These are phyloP conservation scores for Drosophila ananassae DNA, from an alignment of 1,140 invertebrate genomes.

Conservation along the genomic window DNA sequence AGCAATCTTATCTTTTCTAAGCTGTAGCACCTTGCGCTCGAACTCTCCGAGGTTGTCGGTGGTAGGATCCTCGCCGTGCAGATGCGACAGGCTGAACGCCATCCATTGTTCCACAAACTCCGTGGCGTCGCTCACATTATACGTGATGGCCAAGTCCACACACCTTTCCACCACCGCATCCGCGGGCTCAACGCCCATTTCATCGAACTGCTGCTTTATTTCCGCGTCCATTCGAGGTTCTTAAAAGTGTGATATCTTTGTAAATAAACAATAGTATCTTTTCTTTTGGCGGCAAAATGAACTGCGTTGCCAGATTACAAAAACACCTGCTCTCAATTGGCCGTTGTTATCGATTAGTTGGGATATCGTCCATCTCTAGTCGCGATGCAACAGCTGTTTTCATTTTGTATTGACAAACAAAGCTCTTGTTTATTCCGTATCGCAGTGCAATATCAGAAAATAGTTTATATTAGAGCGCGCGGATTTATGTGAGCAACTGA, in stretches of 20 bases:
- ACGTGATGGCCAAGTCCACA: constrained; percentile 86
- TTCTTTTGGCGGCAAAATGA: constrained; percentile 60
- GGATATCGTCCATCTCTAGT: constrained; percentile 1
- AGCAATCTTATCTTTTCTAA: constrained; percentile 79
- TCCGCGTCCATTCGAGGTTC: constrained; percentile 64
- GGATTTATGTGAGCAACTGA: constrained; percentile 14
- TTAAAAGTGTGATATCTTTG: not conserved
- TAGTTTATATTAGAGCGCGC: not conserved
- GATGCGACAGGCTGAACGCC: constrained; percentile 87
- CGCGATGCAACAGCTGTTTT: constrained; percentile 67
- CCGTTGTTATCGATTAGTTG: not conserved
- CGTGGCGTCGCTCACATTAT: constrained; percentile 86
- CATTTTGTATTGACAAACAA: constrained; percentile 35
- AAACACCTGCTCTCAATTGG: not conserved
- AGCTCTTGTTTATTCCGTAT: constrained; percentile 56
- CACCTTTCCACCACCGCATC: constrained; percentile 69
- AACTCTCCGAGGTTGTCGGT: constrained; percentile 86
- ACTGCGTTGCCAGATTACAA: constrained; percentile 5
- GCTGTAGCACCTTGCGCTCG: constrained; percentile 87
- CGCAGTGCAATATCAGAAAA: constrained; percentile 16
- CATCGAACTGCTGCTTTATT: constrained; percentile 78
- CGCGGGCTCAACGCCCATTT: constrained; percentile 74
- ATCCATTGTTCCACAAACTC: constrained; percentile 89
- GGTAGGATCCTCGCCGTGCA: constrained; percentile 86
- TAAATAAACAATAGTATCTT: constrained; percentile 41